Evolutionary conservation across 2,888 invertebrate species (phyloP).

Genomic region (Orthonychiurus folsomi): DNA sequence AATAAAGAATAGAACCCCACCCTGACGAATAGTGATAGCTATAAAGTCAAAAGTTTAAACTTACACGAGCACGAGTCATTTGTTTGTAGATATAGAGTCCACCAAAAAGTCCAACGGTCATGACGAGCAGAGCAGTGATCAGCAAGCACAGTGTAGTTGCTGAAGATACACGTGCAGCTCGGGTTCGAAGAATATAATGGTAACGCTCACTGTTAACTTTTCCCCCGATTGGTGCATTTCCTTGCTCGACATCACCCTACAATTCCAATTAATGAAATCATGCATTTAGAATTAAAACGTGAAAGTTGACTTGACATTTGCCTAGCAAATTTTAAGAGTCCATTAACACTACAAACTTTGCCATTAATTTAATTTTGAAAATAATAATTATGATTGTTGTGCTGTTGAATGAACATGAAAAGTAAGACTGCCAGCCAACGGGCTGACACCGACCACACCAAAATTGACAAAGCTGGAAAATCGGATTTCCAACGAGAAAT

Average conservation of each 20-base stretch:
- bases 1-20: too few species aligned
- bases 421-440: too few species aligned
- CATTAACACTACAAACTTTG: too few species aligned
- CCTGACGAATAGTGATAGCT: not conserved
- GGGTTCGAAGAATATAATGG: conserved; percentile 47
- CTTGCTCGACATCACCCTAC: conserved; percentile 23
- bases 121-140: conserved; percentile 55
- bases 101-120: conserved; percentile 59
- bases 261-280: not conserved
- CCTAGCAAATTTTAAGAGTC: too few species aligned
- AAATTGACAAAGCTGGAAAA: too few species aligned
- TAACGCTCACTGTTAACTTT: conserved; percentile 41
- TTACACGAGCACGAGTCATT: conserved; percentile 52
- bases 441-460: too few species aligned
- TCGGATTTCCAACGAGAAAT: too few species aligned
- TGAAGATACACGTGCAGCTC: conserved; percentile 52
- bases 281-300: not conserved
- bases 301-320: too few species aligned
- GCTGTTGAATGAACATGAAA: too few species aligned
- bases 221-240: conserved; percentile 11
- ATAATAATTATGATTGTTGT: too few species aligned
- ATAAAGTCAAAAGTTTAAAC: conserved; percentile 2
- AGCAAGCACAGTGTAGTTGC: conserved; percentile 60
- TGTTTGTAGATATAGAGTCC: conserved; percentile 69
- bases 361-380: too few species aligned